These are phyloP conservation scores for Microplitis manilae DNA, from an alignment of 2,888 invertebrate species.

Conservation along the genomic window DNA sequence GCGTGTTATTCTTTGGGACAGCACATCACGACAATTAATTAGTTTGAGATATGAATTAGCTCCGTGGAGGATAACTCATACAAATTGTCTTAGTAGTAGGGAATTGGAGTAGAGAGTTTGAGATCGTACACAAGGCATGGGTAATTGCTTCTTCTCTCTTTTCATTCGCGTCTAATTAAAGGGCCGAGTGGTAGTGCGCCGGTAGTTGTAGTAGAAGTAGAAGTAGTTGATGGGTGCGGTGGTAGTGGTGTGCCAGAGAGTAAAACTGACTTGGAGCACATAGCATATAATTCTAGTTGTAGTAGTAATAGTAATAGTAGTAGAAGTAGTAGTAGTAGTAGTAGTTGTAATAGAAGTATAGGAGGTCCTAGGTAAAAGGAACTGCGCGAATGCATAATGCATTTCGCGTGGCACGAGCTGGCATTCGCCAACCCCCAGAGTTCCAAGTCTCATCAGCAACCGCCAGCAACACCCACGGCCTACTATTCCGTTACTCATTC, in stretches of 20 bases:
- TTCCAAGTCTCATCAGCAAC: slow-evolving; percentile 50
- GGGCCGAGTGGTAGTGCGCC: slow-evolving; percentile 41
- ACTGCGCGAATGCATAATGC: slow-evolving; percentile 64
- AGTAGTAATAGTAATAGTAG: slow-evolving; percentile 25
- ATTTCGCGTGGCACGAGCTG: slow-evolving; percentile 57
- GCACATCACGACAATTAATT: slow-evolving; percentile 22
- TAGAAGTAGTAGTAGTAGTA: slow-evolving; percentile 24
- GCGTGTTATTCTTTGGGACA: slow-evolving; percentile 1
- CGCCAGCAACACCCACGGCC: slow-evolving; percentile 46
- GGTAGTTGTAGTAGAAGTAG: slow-evolving; percentile 35
- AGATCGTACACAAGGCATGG: slow-evolving; percentile 40
- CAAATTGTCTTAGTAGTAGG: slow-evolving; percentile 40
- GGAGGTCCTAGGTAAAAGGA: slow-evolving; percentile 52
- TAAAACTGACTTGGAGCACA: too few relatives aligned
- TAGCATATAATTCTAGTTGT: not conserved
- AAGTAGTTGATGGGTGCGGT: slow-evolving; percentile 12
- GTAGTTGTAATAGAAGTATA: slow-evolving; percentile 17
- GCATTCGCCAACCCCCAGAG: slow-evolving; percentile 37
- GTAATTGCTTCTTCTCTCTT: slow-evolving; percentile 51
- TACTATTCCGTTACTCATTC: slow-evolving; percentile 38
- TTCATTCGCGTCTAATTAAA: slow-evolving; percentile 50
- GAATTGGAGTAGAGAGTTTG: slow-evolving; percentile 5
- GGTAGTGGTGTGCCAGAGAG: not conserved
- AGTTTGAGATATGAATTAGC: slow-evolving; percentile 31
- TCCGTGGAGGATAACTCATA: slow-evolving; percentile 29